Conservation (phyloP, 2,888 invertebrate species). For the Nesidiocoris tenuis region DNA sequence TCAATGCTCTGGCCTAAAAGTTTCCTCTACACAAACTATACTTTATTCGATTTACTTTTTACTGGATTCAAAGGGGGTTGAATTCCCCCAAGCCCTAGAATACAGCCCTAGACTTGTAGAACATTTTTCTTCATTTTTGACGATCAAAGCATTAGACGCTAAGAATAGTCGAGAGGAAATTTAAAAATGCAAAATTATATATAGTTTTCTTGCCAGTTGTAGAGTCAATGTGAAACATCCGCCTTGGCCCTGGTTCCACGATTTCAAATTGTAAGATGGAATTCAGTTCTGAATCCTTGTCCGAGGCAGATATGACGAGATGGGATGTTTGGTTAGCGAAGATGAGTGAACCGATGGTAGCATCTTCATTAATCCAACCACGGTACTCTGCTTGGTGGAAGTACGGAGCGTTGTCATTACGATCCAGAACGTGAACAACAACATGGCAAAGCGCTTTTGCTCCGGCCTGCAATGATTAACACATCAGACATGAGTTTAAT, state of each 20-base stretch:
- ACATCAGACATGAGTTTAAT: slow-evolving; percentile 7
- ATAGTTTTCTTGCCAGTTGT: slow-evolving; percentile 61
- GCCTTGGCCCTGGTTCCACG: slow-evolving; percentile 72
- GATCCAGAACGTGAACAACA: slow-evolving; percentile 81
- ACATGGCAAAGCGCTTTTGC: slow-evolving; percentile 70
- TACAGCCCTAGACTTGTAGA: too few relatives aligned
- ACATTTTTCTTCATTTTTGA: too few relatives aligned
- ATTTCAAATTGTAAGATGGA: slow-evolving; percentile 82
- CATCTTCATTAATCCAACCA: slow-evolving; percentile 76
- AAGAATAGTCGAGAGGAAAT: too few relatives aligned
- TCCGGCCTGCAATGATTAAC: slow-evolving; percentile 58
- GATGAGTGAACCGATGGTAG: slow-evolving; percentile 71
- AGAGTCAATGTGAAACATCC: slow-evolving; percentile 81
- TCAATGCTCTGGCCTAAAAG: too few relatives aligned
- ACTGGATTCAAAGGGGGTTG: too few relatives aligned
- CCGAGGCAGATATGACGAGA: slow-evolving; percentile 78
- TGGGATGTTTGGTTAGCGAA: slow-evolving; percentile 68
- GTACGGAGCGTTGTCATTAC: slow-evolving; percentile 79
- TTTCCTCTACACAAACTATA: too few relatives aligned
- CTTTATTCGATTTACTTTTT: too few relatives aligned
- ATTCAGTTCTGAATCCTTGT: slow-evolving; percentile 84
- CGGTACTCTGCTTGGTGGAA: slow-evolving; percentile 67
- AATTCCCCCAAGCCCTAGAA: too few relatives aligned
- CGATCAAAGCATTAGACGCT: neutral
- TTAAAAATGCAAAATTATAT: too few relatives aligned